A percentile compares a stretch with the other conserved stretches of the same genome.
Conservation (phyloP, 2,888 invertebrate genomes). For the Cloeon dipterum region DNA sequence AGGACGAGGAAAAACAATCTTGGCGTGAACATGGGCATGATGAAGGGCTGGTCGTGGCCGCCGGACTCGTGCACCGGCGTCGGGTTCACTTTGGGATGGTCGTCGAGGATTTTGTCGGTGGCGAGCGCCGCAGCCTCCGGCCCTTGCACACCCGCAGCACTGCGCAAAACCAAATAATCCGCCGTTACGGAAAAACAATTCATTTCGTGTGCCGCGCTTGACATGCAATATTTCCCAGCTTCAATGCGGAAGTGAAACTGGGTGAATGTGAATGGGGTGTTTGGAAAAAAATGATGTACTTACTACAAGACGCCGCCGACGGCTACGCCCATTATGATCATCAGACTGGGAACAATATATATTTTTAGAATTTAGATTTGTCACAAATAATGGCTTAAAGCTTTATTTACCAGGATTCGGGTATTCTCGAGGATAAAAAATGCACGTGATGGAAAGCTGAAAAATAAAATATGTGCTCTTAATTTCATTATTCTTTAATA, state of each 20-base stretch:
- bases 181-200: too few relatives aligned
- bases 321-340: constrained; percentile 9
- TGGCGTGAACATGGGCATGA: constrained; percentile 9
- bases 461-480: constrained; percentile 4
- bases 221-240: too few relatives aligned
- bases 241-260: background rate
- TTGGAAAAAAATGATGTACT: too few relatives aligned
- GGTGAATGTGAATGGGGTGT: too few relatives aligned
- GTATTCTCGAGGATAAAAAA: constrained; percentile 8
- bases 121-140: background rate
- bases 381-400: background rate
- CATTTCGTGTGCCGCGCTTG: too few relatives aligned
- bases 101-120: background rate
- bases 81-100: too few relatives aligned
- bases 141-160: background rate
- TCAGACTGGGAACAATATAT: constrained; percentile 8
- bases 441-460: constrained; percentile 10
- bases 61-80: too few relatives aligned
- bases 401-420: constrained; percentile 10
- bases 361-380: background rate
- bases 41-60: constrained; percentile 3
- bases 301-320: constrained; percentile 10
- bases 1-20: constrained; percentile 9
- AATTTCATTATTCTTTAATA: background rate
- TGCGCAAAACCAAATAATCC: too few relatives aligned